phyloP scores from a whole-genome alignment of 2,888 invertebrate genomes.

The Falcaria lacertinaria region DNA sequence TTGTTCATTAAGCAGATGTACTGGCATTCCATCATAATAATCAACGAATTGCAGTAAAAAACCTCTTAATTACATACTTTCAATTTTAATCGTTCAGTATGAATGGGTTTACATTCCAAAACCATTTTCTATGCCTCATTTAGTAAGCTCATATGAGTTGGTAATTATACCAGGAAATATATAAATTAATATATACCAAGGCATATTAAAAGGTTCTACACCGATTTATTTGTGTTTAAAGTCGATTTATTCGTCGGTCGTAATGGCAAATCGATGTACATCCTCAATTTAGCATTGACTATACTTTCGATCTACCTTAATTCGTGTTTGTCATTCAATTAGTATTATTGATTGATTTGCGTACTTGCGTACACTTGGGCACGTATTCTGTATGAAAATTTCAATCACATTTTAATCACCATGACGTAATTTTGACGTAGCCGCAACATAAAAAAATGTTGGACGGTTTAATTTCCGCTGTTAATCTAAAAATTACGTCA shows the following conservation, averaged over 20 bases:
- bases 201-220: too few relatives aligned
- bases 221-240: too few relatives aligned
- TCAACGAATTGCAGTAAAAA: background rate
- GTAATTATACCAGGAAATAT: too few relatives aligned
- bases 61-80: background rate
- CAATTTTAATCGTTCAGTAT: background rate
- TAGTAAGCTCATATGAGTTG: too few relatives aligned
- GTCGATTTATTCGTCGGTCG: conserved; percentile 7
- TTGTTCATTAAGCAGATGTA: background rate
- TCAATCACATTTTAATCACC: too few relatives aligned
- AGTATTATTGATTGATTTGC: conserved; percentile 6
- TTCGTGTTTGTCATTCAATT: conserved; percentile 33
- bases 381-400: conserved; percentile 5
- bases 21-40: background rate
- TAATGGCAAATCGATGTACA: conserved; percentile 25
- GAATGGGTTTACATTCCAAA: background rate
- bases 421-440: too few relatives aligned
- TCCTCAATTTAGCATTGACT: conserved; percentile 12
- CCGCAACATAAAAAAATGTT: too few relatives aligned
- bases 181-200: too few relatives aligned
- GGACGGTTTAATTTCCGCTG: too few relatives aligned
- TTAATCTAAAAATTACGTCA: too few relatives aligned
- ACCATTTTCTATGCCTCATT: background rate
- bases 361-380: background rate
- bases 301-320: conserved; percentile 12